These are phyloP conservation scores for Raja brachyura DNA, from an alignment of 2,113 vertebrate species.

Conservation along the genomic window DNA sequence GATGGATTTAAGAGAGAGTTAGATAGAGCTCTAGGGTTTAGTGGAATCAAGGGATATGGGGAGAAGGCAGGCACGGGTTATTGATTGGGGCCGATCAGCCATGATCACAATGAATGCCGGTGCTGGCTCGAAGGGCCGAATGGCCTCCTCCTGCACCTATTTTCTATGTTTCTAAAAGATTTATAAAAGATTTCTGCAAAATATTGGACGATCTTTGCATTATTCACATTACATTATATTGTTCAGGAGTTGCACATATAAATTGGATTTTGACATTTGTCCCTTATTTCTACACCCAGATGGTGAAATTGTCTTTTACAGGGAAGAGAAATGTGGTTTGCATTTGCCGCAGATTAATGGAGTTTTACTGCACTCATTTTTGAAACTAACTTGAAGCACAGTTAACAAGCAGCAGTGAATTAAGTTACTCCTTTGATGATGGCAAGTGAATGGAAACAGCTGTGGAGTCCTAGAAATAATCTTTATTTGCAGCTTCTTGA, in stretches of 20 bases:
- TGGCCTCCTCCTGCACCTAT: too few species aligned
- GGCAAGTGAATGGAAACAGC: not conserved
- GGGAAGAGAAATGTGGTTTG: not conserved
- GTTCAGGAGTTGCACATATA: not conserved
- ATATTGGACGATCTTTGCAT: not conserved
- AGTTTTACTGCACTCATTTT: not conserved
- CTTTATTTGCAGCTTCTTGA: not conserved
- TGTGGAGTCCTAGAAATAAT: not conserved
- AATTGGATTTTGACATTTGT: not conserved
- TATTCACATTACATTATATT: not conserved
- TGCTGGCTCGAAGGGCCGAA: too few species aligned
- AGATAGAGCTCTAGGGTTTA: too few species aligned
- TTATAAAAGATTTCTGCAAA: not conserved
- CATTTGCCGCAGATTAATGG: not conserved
- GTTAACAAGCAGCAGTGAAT: not conserved
- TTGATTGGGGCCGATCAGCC: too few species aligned
- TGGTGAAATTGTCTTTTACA: not conserved
- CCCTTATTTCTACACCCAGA: not conserved
- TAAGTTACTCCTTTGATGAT: not conserved
- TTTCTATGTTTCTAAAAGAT: not conserved
- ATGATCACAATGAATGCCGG: too few species aligned
- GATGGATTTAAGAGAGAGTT: too few species aligned
- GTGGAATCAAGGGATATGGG: too few species aligned
- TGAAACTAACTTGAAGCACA: not conserved
- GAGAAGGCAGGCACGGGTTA: too few species aligned